A percentile compares a stretch with the other conserved stretches of the same genome.
Evolutionary conservation across 2,797 vertebrate genomes (phyloP).

Genomic region (Tragelaphus oryx): DNA sequence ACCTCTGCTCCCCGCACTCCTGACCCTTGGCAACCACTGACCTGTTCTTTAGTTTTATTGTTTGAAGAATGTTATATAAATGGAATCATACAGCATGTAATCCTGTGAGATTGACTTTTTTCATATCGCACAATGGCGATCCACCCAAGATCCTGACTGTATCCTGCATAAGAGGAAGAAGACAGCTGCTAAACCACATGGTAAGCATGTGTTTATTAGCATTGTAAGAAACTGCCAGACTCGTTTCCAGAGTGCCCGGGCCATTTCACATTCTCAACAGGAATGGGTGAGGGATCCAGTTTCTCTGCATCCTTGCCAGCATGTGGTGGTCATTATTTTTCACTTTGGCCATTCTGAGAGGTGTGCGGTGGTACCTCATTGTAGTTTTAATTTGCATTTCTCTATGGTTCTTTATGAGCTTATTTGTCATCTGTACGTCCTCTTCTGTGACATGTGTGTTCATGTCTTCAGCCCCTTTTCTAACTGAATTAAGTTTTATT

Average conservation of each 20-base stretch:
- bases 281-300: not conserved
- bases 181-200: not conserved
- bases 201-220: not conserved
- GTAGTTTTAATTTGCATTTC: not conserved
- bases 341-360: not conserved
- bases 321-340: not conserved
- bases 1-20: not conserved
- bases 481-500: not conserved
- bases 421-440: not conserved
- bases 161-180: not conserved
- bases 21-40: not conserved
- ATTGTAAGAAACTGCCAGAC: not conserved
- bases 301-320: not conserved
- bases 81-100: not conserved
- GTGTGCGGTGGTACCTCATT: not conserved
- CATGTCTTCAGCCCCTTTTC: not conserved
- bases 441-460: not conserved
- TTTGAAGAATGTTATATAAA: not conserved
- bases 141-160: not conserved
- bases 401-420: not conserved
- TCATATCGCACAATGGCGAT: not conserved
- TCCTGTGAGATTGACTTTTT: not conserved
- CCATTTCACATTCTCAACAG: no score
- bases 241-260: not conserved
- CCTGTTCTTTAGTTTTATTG: not conserved